phyloP scores from a whole-genome alignment of 2,888 invertebrate species.

The Resseliella maxima region DNA sequence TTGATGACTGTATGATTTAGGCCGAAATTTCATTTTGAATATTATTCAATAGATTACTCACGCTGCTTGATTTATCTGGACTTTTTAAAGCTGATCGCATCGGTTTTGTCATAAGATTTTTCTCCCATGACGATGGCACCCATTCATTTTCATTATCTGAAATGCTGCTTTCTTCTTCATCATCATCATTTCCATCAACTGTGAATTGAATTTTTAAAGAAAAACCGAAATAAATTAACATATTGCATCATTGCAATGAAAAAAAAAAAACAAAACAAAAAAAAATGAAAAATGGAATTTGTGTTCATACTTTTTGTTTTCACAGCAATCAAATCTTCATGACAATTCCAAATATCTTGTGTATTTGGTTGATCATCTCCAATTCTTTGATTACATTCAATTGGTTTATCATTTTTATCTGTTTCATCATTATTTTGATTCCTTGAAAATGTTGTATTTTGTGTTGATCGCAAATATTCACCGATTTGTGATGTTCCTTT shows the following conservation, averaged over 20 bases:
- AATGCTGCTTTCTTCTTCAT: slow-evolving; percentile 46
- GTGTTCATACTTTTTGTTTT: slow-evolving; percentile 8
- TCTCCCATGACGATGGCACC: slow-evolving; percentile 85
- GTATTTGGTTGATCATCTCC: slow-evolving; percentile 27
- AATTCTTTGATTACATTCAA: background rate
- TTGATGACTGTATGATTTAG: too few species aligned
- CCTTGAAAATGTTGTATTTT: background rate
- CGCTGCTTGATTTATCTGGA: slow-evolving; percentile 64
- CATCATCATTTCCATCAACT: background rate
- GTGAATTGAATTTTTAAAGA: background rate
- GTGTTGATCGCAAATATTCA: background rate
- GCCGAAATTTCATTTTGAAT: too few species aligned
- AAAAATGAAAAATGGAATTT: background rate
- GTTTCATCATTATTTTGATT: slow-evolving; percentile 27
- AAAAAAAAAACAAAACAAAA: background rate
- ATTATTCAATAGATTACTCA: too few species aligned
- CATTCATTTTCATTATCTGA: slow-evolving; percentile 75
- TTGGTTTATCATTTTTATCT: slow-evolving; percentile 54
- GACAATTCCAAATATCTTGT: slow-evolving; percentile 58
- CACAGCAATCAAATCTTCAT: slow-evolving; percentile 58
- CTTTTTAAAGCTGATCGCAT: slow-evolving; percentile 78
- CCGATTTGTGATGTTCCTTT: slow-evolving; percentile 59
- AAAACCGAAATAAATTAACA: background rate
- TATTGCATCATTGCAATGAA: too few species aligned
- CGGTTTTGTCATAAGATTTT: too few species aligned